Evolutionary conservation across 2,888 invertebrate species (phyloP), one percentile per base, ranked within the genome.

Genomic region (Acanthosepion lycidas): DNA sequence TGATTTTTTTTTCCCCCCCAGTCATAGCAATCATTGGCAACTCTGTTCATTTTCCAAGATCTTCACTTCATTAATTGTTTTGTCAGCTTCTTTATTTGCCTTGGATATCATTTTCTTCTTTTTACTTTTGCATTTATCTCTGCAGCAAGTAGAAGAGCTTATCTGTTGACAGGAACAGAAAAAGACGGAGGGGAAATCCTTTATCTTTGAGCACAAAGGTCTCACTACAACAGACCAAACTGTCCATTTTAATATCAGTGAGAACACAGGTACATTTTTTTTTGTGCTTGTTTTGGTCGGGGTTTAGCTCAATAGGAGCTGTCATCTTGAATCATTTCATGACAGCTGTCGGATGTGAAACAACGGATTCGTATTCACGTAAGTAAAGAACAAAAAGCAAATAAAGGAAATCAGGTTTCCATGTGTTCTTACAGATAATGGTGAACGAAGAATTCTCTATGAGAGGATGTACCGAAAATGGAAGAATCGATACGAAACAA

Each of bases 331-430:
- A 78, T 78, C 78, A n/a, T n/a, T 78, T 78, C 78, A 78, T 15
- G n/a, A n/a, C 78, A 78, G 78, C 78, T 78, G 78, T 78, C 78
- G n/a, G 78, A 78, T 78, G 78, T 78, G n/a, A 78, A 78, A 78
- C 78, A 78, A 78, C 18, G 0, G 78, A n/a, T 15, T n/a, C 78
- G n/a, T 78, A 78, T 78, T 42, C n/a, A 12, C 33, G 33, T n/a
- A n/a, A 78, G 78, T n/a, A 78, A 78, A 78, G 78, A 78, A 78
- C n/a, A n/a, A n/a, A 23, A 15, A n/a, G n/a, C 18, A n/a, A n/a
- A n/a, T 28, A 78, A 78, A 78, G 28, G n/a, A 78, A 78, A 78
- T 9, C n/a, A 12, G 78, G 78, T 78, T 78, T 78, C 42, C n/a
- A 15, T 5, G 33, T 78, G 78, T 78, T 78, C 78, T 78, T 78